A percentile compares a stretch with the other conserved stretches of the same genome.
These are phyloP conservation scores for Prunella strophiata DNA, from an alignment of 2,797 vertebrate genomes.

Conservation along the genomic window DNA sequence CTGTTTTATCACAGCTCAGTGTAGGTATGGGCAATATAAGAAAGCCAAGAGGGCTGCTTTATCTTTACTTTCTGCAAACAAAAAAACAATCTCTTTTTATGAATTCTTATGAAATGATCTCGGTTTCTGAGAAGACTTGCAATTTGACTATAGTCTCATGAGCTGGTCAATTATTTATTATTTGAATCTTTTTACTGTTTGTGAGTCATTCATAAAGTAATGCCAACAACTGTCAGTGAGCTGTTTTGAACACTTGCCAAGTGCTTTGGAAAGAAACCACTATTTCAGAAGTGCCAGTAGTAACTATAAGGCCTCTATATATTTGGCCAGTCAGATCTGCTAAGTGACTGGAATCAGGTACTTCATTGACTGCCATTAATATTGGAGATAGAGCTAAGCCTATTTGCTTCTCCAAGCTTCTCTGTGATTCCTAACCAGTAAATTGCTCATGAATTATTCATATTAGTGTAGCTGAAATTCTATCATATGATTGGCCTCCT, in stretches of 20 bases:
- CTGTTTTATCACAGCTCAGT: background rate
- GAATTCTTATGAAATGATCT: background rate
- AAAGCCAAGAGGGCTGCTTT: background rate
- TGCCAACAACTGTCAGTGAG: background rate
- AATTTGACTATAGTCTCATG: background rate
- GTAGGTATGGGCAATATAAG: background rate
- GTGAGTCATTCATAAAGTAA: conserved; percentile 62
- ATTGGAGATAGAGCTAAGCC: background rate
- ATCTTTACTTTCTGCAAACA: background rate
- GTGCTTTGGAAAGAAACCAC: background rate
- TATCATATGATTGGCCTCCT: background rate
- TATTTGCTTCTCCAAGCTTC: background rate
- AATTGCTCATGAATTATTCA: conserved; percentile 1
- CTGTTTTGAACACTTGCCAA: conserved; percentile 2
- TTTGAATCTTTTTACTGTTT: conserved; percentile 59
- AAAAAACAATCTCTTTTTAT: background rate
- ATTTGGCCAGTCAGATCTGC: background rate
- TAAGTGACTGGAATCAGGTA: background rate
- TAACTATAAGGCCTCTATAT: background rate
- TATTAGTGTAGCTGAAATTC: background rate
- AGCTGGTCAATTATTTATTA: conserved; percentile 65
- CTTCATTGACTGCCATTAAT: background rate
- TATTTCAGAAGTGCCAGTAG: background rate
- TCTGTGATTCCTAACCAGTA: background rate
- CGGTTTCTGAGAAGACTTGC: background rate